These are phyloP conservation scores for Drosophila tropicalis DNA, from an alignment of 1,140 invertebrate genomes.

Conservation along the genomic window DNA sequence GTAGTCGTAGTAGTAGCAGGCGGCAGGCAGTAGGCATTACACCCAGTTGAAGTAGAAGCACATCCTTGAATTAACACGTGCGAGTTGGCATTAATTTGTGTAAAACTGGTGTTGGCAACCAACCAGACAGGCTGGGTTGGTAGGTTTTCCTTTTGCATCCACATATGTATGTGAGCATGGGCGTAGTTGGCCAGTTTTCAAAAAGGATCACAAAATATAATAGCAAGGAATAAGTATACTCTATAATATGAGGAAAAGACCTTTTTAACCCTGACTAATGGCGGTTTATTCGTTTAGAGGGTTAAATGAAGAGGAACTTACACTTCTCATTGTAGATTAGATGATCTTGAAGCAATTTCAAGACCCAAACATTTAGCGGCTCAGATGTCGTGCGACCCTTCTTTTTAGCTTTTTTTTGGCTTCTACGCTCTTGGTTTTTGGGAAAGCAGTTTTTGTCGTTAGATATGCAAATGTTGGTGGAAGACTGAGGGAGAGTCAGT, in stretches of 20 bases:
- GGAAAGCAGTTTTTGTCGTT: conserved; percentile 70
- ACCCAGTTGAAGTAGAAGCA: conserved; percentile 36
- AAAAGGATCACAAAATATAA: background rate
- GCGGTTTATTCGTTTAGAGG: too few relatives aligned
- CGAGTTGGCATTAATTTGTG: conserved; percentile 79
- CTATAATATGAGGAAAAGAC: too few relatives aligned
- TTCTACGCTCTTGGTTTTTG: background rate
- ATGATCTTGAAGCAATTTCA: too few relatives aligned
- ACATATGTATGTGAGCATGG: conserved; percentile 10
- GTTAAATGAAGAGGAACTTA: too few relatives aligned
- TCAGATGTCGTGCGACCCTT: background rate
- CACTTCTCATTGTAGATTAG: too few relatives aligned
- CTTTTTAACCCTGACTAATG: too few relatives aligned
- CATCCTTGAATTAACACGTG: conserved; percentile 81
- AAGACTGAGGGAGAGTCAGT: conserved; percentile 13
- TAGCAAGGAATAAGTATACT: too few relatives aligned
- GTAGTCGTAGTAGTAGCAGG: background rate
- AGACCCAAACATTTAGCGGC: too few relatives aligned
- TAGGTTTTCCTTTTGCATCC: background rate
- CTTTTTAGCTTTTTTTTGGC: background rate
- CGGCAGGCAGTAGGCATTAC: background rate
- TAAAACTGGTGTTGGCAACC: conserved; percentile 58
- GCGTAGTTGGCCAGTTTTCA: background rate
- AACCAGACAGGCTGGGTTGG: conserved; percentile 29
- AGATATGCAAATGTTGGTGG: conserved; percentile 68